Base-by-base conservation (phyloP, 2,888 invertebrate genomes). In the Melanostoma mellinum region DNA sequence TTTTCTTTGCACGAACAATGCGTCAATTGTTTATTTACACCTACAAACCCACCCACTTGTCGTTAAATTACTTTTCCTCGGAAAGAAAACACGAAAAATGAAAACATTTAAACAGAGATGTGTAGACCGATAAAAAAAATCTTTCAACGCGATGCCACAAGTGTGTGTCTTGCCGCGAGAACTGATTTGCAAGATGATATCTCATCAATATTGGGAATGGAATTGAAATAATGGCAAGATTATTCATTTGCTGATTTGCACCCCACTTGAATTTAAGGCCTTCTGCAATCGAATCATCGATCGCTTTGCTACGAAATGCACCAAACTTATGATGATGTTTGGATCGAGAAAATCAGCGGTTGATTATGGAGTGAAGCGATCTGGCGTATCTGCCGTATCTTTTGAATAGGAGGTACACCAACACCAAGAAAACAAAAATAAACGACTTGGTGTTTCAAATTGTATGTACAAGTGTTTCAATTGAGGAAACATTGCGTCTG, bases 181-280 rank as follows among this genome's bases (percentile, higher is more conserved):
- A 77, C 53, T 40, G 65, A 77, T 76, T 79, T 74, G 60, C 55
- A 68, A 74, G 74, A 74, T 74, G 35, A 67, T 81, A 65, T 58
- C 69, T 38, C 58, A 46, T 76, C 71, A 81, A 77, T 20, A 20
- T 67, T 56, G 65, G 8, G 50, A 48, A 20, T 55, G 53, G 40
- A 46, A 67, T 56, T 36, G n/a, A 72, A 71, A 77, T 81, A 42
- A 65, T 65, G 48, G 65, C 71, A 48, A 75, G 46, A 53, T 68
- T 55, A 84, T 78, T 74, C 63, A 82, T 82, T 78, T 73, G 82
- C 69, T 78, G 73, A 78, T 73, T 77, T 63, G 72, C 68, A 72
- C 60, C 53, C 42, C 35, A 68, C 50, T 55, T 42, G 61, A 73
- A 73, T 65, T 56, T 50, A 8, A 69, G 35, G 58, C 56, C 36